Percentiles rank a stretch among this genome's conserved stretches.
Evolutionary conservation across 2,888 invertebrate species (phyloP).

Genomic region (Lycia hirtaria): DNA sequence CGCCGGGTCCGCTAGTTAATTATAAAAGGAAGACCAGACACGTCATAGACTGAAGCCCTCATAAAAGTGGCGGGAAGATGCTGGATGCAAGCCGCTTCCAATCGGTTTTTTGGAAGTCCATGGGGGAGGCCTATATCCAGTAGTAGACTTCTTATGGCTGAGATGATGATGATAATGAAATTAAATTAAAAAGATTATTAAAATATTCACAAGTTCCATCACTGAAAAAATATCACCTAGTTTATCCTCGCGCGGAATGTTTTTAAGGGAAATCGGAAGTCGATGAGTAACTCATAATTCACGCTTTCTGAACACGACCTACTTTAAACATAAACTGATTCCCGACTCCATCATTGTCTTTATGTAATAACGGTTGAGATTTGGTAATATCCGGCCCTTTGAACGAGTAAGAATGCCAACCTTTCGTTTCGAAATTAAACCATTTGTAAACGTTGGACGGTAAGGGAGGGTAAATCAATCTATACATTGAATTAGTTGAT

Average conservation of each 20-base stretch:
- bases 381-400: constrained; percentile 53
- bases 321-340: constrained; percentile 43
- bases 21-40: no score
- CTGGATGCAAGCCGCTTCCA: no score
- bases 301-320: constrained; percentile 26
- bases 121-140: no score
- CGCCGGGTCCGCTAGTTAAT: no score
- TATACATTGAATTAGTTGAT: constrained; percentile 80
- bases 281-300: constrained; percentile 24
- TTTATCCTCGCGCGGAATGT: constrained; percentile 17
- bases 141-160: no score
- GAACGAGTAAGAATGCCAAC: constrained; percentile 55
- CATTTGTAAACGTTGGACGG: constrained; percentile 71
- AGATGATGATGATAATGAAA: no score
- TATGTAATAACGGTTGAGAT: constrained; percentile 51
- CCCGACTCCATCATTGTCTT: constrained; percentile 45
- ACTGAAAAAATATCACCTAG: not conserved
- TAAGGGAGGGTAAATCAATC: constrained; percentile 73
- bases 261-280: not conserved
- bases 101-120: no score
- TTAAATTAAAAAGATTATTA: no score
- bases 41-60: no score
- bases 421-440: constrained; percentile 70
- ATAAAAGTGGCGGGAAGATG: no score
- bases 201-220: not conserved